These are phyloP conservation scores for Melanotaenia maccullochi DNA, from an alignment of 2,797 vertebrate genomes.

Conservation along the genomic window DNA sequence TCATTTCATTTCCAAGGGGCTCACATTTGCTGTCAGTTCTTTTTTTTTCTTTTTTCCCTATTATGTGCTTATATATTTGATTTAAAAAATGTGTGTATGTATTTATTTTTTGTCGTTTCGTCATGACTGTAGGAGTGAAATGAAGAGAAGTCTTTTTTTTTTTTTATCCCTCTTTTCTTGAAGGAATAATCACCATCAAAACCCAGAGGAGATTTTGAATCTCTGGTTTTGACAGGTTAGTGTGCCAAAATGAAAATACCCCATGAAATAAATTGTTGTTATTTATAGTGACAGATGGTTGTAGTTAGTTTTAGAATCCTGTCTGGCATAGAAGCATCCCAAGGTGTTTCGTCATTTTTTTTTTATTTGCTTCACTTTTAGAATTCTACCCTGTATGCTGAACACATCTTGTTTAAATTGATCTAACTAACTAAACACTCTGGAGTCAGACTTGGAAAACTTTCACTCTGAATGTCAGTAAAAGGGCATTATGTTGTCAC, in stretches of 20 bases:
- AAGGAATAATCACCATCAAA: constrained; percentile 75
- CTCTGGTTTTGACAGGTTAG: constrained; percentile 72
- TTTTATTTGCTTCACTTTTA: constrained; percentile 57
- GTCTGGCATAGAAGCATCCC: constrained; percentile 68
- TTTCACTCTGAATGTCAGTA: constrained; percentile 59
- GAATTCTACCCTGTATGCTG: constrained; percentile 72
- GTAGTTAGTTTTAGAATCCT: constrained; percentile 68
- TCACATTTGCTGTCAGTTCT: constrained; percentile 74
- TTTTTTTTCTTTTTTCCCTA: constrained; percentile 50
- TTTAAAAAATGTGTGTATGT: constrained; percentile 84
- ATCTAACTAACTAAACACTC: constrained; percentile 41
- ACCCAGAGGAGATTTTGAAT: constrained; percentile 74
- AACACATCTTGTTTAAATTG: constrained; percentile 68
- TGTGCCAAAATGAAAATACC: constrained; percentile 83
- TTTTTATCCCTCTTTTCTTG: constrained; percentile 72
- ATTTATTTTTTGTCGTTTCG: constrained; percentile 87
- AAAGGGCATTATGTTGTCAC: constrained; percentile 71
- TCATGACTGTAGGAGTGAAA: constrained; percentile 75
- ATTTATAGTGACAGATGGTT: constrained; percentile 78
- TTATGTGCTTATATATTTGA: constrained; percentile 82
- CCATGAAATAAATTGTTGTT: constrained; percentile 74
- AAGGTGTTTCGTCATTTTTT: constrained; percentile 65
- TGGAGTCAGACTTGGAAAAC: constrained; percentile 35
- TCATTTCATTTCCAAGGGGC: constrained; percentile 85
- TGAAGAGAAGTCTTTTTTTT: constrained; percentile 47